A percentile compares a stretch with the other conserved stretches of the same genome.
Conservation (phyloP, 64 coral and sea anemone species). For the Pocillopora damicornis region DNA sequence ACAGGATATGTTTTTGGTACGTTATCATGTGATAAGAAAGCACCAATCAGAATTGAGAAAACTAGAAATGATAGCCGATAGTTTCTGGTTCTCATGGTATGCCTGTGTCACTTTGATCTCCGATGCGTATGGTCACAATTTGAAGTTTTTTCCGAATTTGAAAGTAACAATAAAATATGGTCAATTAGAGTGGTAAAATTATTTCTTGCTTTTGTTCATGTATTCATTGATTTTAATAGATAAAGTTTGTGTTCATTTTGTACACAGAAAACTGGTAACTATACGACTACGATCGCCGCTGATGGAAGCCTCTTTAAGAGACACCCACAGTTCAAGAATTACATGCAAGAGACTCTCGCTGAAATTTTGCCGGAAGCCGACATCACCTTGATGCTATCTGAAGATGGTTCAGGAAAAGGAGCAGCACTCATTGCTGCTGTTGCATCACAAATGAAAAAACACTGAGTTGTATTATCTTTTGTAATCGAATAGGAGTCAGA, state of each 20-base stretch:
- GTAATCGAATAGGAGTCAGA: too few species aligned
- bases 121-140: too few species aligned
- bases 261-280: conserved; percentile 77
- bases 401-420: conserved; percentile 98
- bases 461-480: background rate
- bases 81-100: too few species aligned
- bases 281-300: conserved; percentile 71
- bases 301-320: conserved; percentile 95
- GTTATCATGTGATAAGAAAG: too few species aligned
- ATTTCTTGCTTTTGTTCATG: too few species aligned
- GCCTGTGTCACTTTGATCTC: too few species aligned
- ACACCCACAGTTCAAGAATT: conserved; percentile 88
- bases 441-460: conserved; percentile 52
- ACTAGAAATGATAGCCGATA: too few species aligned
- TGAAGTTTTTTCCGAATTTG: too few species aligned
- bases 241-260: background rate
- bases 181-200: too few species aligned
- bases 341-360: conserved; percentile 79
- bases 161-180: too few species aligned
- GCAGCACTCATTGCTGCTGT: conserved; percentile 94
- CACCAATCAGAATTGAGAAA: too few species aligned
- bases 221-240: background rate
- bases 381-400: conserved; percentile 88
- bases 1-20: too few species aligned
- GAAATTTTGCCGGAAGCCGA: conserved; percentile 70